phyloP scores from a whole-genome alignment of 2,797 vertebrate genomes.

The Pelobates cultripes region DNA sequence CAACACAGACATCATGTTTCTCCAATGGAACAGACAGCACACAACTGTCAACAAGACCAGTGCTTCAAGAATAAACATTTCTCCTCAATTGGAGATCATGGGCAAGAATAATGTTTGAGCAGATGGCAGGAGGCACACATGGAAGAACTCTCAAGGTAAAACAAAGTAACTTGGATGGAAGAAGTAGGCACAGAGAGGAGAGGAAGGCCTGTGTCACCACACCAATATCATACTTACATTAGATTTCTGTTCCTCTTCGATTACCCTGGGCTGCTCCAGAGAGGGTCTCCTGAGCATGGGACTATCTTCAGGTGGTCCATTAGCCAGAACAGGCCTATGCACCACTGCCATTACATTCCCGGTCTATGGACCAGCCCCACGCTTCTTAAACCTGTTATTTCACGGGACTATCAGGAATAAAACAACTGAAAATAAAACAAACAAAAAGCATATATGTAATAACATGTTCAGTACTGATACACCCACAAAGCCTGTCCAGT shows the following conservation, averaged over 20 bases:
- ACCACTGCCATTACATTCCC: conserved; percentile 17
- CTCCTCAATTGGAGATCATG: too few relatives aligned
- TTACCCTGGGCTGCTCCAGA: conserved; percentile 44
- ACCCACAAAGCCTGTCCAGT: not conserved
- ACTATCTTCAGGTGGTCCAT: conserved; percentile 44
- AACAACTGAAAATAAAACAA: conserved; percentile 17
- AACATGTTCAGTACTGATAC: not conserved
- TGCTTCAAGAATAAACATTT: too few relatives aligned
- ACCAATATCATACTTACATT: conserved; percentile 47
- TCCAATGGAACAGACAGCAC: too few relatives aligned
- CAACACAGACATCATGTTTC: too few relatives aligned
- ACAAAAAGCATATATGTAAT: not conserved
- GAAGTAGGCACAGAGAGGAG: not conserved
- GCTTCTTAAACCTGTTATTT: conserved; percentile 53
- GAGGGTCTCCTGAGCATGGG: conserved; percentile 48
- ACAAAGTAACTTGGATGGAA: too few relatives aligned
- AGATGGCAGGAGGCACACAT: not conserved
- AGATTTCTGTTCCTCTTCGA: conserved; percentile 44
- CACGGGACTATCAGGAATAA: conserved; percentile 50
- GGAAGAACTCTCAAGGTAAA: too few relatives aligned
- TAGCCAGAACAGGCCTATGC: conserved; percentile 40
- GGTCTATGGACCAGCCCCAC: conserved; percentile 30
- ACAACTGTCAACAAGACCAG: too few relatives aligned
- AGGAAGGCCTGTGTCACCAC: not conserved
- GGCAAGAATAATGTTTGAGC: too few relatives aligned